phyloP scores from a whole-genome alignment of 2,113 vertebrate genomes.

The Chunga burmeisteri region DNA sequence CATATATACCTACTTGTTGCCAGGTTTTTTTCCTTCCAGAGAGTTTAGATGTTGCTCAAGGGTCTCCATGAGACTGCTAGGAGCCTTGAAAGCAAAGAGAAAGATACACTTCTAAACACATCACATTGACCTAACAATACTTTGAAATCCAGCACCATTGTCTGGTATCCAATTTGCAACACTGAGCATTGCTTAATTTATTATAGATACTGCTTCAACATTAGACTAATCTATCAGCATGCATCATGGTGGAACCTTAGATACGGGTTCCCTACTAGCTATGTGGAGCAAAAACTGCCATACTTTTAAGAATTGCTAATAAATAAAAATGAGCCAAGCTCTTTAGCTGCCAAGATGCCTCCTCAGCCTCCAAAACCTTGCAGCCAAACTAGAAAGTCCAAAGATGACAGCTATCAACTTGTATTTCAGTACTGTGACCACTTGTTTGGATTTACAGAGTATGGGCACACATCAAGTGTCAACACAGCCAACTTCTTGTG shows the following conservation, averaged over 20 bases:
- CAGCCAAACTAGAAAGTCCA: not conserved
- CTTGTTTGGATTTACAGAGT: not conserved
- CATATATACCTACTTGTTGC: slow-evolving; percentile 78
- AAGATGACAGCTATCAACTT: not conserved
- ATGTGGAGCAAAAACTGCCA: not conserved
- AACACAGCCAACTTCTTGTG: not conserved
- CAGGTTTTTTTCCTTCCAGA: slow-evolving; percentile 95
- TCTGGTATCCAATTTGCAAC: not conserved
- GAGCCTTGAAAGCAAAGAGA: slow-evolving; percentile 83
- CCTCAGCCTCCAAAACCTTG: not conserved
- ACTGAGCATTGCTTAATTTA: not conserved
- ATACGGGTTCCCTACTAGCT: not conserved
- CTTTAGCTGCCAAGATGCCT: not conserved
- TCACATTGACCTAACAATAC: not conserved
- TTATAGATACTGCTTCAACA: not conserved
- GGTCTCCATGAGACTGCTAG: slow-evolving; percentile 97
- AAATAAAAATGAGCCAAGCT: not conserved
- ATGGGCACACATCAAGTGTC: not conserved
- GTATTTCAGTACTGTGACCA: not conserved
- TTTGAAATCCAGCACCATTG: not conserved
- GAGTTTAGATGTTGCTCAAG: slow-evolving; percentile 97
- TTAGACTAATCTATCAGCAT: not conserved
- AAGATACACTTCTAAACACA: not conserved
- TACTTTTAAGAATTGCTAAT: not conserved
- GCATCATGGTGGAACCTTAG: not conserved